Conservation (phyloP, 2,888 invertebrate genomes). For the Agrilus biguttatus region DNA sequence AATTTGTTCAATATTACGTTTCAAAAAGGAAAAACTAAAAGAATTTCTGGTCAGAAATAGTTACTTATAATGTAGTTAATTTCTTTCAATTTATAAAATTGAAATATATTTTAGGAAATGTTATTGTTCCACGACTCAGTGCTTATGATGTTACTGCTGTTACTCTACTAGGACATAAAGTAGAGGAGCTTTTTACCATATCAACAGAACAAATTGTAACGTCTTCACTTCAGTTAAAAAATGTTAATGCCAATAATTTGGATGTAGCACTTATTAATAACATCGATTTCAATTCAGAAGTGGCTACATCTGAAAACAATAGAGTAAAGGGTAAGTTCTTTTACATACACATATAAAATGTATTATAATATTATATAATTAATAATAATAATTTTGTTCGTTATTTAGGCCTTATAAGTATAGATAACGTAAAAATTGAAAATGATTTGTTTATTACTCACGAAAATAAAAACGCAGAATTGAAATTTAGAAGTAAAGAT, state of each 20-base stretch:
- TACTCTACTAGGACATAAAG: conserved; percentile 12
- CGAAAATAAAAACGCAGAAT: conserved; percentile 10
- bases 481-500: conserved; percentile 11
- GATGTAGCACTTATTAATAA: conserved; percentile 16
- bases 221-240: conserved; percentile 17
- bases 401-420: conserved; percentile 19
- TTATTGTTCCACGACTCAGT: conserved; percentile 14
- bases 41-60: conserved; percentile 4
- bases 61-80: not conserved
- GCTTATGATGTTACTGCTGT: conserved; percentile 12
- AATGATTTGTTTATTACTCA: conserved; percentile 16
- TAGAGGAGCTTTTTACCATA: conserved; percentile 18
- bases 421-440: conserved; percentile 16
- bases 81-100: not conserved
- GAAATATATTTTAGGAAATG: conserved; percentile 14
- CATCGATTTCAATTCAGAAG: conserved; percentile 15
- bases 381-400: not conserved
- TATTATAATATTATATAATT: too few relatives aligned
- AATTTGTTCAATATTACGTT: too few relatives aligned
- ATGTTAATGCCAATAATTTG: conserved; percentile 15
- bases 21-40: not conserved
- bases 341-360: too few relatives aligned
- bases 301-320: conserved; percentile 12
- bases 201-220: conserved; percentile 21
- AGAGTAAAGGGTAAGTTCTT: conserved; percentile 13